Evolutionary conservation across 2,113 vertebrate species (phyloP), one percentile per base, ranked within the genome.

Genomic region (Haplochromis burtoni): DNA sequence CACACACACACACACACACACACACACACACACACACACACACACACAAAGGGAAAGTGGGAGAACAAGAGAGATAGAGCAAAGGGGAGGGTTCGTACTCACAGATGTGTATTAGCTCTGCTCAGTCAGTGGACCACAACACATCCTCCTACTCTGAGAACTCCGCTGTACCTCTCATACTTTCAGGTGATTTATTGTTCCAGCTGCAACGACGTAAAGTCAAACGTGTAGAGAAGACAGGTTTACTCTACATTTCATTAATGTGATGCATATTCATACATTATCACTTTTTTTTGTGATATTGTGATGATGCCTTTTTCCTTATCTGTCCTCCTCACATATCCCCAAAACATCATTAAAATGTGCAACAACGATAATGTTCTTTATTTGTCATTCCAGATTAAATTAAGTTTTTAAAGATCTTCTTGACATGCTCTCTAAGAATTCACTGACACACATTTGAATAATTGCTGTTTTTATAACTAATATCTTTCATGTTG

Each of bases 81-180:
- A 29, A 14, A 45, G 49, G 53, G 40, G 47, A 16, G 35, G 63
- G 35, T 82, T 55, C 13, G 49, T 78, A 82, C 40, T 83, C 87
- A 51, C 86, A 80, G 87, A 88, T 91, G 80, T 91, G 86, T n/a
- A 83, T 87, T 85, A 85, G 61, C 57, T 76, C 47, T 89, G 86
- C 84, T 86, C 91, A 89, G 89, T 90, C 89, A 92, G 26, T 93
- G 88, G 88, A 84, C 59, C 87, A 83, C 85, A 84, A 3, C 49
- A 80, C 33, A 57, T 49, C 84, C 61, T 82, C 68, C 61, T 71
- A 10, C 47, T 88, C 81, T 2, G 31, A 80, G 87, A 87, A 21
- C 53, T 55, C 71, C 26, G 10, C 71, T 78, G 7, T 45, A 49
- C 8, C 57, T 40, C 76, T 78, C 10, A 31, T 73, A 0, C 61